Percentiles rank a stretch among this genome's conserved stretches.
Conservation (phyloP, 2,113 vertebrate species). For the Aythya baeri region DNA sequence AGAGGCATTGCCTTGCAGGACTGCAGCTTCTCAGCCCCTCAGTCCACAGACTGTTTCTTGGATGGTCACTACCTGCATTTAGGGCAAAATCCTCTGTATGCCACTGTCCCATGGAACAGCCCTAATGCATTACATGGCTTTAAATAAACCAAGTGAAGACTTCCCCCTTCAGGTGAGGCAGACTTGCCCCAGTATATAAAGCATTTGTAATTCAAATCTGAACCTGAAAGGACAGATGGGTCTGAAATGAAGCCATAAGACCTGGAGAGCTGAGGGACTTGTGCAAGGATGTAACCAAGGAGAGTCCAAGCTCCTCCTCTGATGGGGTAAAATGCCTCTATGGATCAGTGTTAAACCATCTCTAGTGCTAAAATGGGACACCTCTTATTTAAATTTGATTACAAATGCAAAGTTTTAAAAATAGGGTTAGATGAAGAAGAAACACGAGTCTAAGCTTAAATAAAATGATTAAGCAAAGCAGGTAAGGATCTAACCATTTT, state of each 20-base stretch:
- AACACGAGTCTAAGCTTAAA: not conserved
- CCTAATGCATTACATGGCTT: not conserved
- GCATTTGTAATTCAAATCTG: not conserved
- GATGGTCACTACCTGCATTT: not conserved
- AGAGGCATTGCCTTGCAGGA: not conserved
- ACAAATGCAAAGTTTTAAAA: not conserved
- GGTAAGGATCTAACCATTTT: not conserved
- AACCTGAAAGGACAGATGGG: not conserved
- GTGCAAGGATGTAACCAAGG: not conserved
- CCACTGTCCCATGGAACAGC: not conserved
- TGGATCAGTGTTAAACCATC: not conserved
- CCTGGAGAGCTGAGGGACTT: not conserved
- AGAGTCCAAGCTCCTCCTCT: not conserved
- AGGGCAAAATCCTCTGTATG: not conserved
- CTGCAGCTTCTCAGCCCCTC: not conserved
- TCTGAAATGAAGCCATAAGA: not conserved
- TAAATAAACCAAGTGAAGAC: not conserved
- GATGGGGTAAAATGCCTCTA: not conserved
- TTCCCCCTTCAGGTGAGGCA: not conserved
- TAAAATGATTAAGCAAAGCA: not conserved
- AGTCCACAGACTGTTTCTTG: fast-evolving
- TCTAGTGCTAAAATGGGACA: not conserved
- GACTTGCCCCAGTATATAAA: fast-evolving
- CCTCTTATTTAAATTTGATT: not conserved
- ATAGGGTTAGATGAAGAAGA: not conserved